Evolutionary conservation across 1,140 invertebrate genomes (phyloP).

Genomic region (Scaptomyza graminum): DNA sequence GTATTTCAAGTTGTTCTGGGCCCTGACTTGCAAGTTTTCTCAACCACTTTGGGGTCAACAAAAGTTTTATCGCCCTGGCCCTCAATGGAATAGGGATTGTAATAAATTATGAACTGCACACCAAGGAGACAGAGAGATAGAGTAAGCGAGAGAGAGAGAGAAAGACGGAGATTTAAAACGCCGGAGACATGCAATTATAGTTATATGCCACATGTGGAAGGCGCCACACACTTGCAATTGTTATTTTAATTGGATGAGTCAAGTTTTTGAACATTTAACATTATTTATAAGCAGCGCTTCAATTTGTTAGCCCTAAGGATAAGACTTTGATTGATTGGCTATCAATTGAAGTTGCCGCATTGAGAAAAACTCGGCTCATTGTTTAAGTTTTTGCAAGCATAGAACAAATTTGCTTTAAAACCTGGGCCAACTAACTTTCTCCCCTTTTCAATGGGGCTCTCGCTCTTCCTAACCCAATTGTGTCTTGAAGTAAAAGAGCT

Average conservation of each 20-base stretch:
- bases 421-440: slow-evolving; percentile 60
- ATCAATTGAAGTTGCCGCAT: too few species aligned
- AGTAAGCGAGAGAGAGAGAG: neutral
- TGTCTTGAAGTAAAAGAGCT: slow-evolving; percentile 54
- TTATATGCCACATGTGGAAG: slow-evolving; percentile 63
- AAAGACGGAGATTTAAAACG: slow-evolving; percentile 37
- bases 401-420: slow-evolving; percentile 10
- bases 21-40: slow-evolving; percentile 51
- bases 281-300: neutral
- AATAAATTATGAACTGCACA: slow-evolving; percentile 74
- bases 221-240: slow-evolving; percentile 39
- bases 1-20: too few species aligned
- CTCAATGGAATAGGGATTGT: slow-evolving; percentile 62
- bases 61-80: slow-evolving; percentile 41
- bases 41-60: slow-evolving; percentile 61
- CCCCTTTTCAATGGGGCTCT: slow-evolving; percentile 22
- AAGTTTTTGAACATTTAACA: slow-evolving; percentile 17
- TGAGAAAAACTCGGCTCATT: too few species aligned
- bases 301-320: neutral
- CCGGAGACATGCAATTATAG: slow-evolving; percentile 75
- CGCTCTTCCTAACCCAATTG: slow-evolving; percentile 58
- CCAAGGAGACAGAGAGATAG: slow-evolving; percentile 38
- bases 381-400: neutral
- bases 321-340: slow-evolving; percentile 4
- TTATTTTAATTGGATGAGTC: slow-evolving; percentile 48